phyloP scores from a whole-genome alignment of 2,888 invertebrate genomes.

The Epinotia bilunana region DNA sequence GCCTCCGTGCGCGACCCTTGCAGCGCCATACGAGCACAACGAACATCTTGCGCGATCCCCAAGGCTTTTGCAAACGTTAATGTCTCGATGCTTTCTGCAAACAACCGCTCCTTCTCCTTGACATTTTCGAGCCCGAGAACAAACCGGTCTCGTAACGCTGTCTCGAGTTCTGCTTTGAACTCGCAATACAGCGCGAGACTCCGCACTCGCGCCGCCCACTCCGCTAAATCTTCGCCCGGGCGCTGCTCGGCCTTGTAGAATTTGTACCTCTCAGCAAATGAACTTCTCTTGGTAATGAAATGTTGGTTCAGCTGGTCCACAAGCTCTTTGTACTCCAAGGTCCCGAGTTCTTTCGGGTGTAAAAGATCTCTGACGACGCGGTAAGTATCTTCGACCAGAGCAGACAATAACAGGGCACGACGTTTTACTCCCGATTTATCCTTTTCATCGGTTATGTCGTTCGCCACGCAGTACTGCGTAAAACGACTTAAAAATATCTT shows the following conservation, averaged over 20 bases:
- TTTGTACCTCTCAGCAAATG: constrained; percentile 40
- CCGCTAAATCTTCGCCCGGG: constrained; percentile 19
- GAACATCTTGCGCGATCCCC: constrained; percentile 40
- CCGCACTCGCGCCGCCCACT: constrained; percentile 37
- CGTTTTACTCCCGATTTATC: constrained; percentile 47
- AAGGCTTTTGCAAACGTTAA: constrained; percentile 45
- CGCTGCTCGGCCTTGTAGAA: constrained; percentile 45
- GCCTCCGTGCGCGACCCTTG: neutral
- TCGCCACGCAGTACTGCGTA: constrained; percentile 30
- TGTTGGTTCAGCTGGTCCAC: constrained; percentile 22
- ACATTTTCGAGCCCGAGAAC: constrained; percentile 44
- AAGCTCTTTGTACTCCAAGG: constrained; percentile 13
- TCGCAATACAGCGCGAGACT: constrained; percentile 33
- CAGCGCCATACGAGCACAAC: constrained; percentile 1
- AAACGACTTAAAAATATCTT: constrained; percentile 42
- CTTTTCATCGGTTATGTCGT: constrained; percentile 36
- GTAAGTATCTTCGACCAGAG: constrained; percentile 49
- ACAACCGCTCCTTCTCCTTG: constrained; percentile 45
- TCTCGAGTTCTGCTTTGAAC: constrained; percentile 36
- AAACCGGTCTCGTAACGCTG: constrained; percentile 45
- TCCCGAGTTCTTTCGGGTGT: constrained; percentile 36
- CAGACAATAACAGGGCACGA: constrained; percentile 46
- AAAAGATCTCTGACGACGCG: constrained; percentile 47
- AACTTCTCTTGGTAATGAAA: constrained; percentile 35
- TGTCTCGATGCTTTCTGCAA: constrained; percentile 43